Percentiles rank a stretch among this genome's conserved stretches.
phyloP scores from a whole-genome alignment of 1,140 invertebrate species.

The Bacillus rossius region DNA sequence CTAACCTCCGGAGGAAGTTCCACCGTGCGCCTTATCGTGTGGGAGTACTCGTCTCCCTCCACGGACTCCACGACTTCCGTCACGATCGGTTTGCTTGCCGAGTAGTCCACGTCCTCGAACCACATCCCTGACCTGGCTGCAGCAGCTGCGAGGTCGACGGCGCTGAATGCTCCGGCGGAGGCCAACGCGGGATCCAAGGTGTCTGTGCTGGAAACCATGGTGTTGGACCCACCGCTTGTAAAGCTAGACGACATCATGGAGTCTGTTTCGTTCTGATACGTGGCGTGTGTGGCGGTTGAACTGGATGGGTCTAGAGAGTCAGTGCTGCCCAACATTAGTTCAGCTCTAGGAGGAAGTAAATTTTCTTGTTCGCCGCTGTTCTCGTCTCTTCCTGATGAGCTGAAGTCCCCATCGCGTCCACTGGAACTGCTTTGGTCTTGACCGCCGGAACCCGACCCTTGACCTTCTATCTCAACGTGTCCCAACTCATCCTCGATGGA shows the following conservation, averaged over 20 bases:
- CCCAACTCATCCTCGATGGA: slow-evolving; percentile 41
- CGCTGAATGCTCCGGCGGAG: slow-evolving; percentile 15
- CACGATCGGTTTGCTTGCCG: slow-evolving; percentile 38
- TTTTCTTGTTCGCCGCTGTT: slow-evolving; percentile 27
- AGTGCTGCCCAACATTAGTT: slow-evolving; percentile 58
- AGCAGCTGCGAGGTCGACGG: slow-evolving; percentile 30
- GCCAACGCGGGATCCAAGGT: slow-evolving; percentile 47
- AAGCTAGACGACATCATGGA: slow-evolving; percentile 76
- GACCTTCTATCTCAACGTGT: slow-evolving; percentile 14
- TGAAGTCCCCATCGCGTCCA: slow-evolving; percentile 41
- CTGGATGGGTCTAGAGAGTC: slow-evolving; percentile 63
- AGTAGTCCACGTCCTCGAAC: slow-evolving; percentile 34
- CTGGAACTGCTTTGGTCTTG: slow-evolving; percentile 43
- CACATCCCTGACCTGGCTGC: slow-evolving; percentile 38
- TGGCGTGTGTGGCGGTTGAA: slow-evolving; percentile 71
- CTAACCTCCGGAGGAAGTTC: slow-evolving; percentile 47
- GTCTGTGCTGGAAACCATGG: slow-evolving; percentile 65
- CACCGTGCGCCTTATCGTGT: slow-evolving; percentile 43
- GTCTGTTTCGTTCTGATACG: slow-evolving; percentile 76
- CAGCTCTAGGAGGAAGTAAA: slow-evolving; percentile 39
- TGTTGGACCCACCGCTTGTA: slow-evolving; percentile 68
- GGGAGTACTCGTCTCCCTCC: slow-evolving; percentile 38
- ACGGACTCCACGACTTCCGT: slow-evolving; percentile 45
- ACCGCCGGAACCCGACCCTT: slow-evolving; percentile 23
- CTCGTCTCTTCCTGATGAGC: slow-evolving; percentile 43